These are phyloP conservation scores for Leucophenga montana DNA, from an alignment of 2,888 invertebrate genomes.

Conservation along the genomic window DNA sequence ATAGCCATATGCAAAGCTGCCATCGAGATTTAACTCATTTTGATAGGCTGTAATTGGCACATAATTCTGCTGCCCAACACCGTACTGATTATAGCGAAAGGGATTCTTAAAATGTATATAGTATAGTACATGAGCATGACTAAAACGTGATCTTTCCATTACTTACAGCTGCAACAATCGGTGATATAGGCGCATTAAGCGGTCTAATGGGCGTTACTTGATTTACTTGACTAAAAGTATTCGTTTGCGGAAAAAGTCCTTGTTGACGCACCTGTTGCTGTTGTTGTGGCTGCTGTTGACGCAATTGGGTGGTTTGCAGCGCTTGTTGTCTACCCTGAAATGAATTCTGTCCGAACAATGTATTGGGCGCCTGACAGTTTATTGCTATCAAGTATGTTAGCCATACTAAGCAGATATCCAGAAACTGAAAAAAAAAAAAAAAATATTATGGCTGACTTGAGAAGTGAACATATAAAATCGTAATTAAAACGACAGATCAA, in stretches of 20 bases:
- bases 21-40: constrained; percentile 72
- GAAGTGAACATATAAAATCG: too few relatives aligned
- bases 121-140: too few relatives aligned
- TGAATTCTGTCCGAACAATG: constrained; percentile 63
- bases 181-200: constrained; percentile 47
- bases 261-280: constrained; percentile 49
- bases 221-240: constrained; percentile 43
- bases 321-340: constrained; percentile 62
- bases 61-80: constrained; percentile 62
- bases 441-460: too few relatives aligned
- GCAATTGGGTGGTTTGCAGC: constrained; percentile 43
- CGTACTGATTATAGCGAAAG: constrained; percentile 68
- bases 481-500: too few relatives aligned
- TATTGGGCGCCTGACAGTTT: constrained; percentile 46
- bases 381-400: constrained; percentile 26
- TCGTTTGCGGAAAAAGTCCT: constrained; percentile 53
- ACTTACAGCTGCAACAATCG: constrained; percentile 42
- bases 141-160: too few relatives aligned
- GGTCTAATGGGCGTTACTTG: constrained; percentile 44
- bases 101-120: constrained; percentile 47
- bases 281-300: constrained; percentile 46
- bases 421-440: constrained; percentile 12
- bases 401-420: constrained; percentile 36
- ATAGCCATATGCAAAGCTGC: constrained; percentile 77
- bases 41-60: constrained; percentile 73